These are phyloP conservation scores for Chelidonichthys spinosus DNA, from an alignment of 2,797 vertebrate species.

Conservation along the genomic window DNA sequence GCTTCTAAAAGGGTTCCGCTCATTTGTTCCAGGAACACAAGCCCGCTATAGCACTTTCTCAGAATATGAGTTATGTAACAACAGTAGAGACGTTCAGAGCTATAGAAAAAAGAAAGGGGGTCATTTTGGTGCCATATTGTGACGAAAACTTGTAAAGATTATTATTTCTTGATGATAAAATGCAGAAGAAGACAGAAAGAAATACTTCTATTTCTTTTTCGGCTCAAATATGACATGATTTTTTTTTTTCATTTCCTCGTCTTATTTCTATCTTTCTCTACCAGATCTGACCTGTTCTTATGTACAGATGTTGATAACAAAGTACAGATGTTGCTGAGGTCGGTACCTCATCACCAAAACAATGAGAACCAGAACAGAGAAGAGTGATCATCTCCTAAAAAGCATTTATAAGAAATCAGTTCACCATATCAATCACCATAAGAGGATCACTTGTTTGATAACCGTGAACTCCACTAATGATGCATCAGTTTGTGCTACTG, in stretches of 20 bases:
- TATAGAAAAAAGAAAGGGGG: neutral
- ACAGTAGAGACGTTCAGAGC: neutral
- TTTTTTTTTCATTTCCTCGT: neutral
- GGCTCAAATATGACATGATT: neutral
- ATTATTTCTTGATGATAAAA: neutral
- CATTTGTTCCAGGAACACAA: conserved; percentile 41
- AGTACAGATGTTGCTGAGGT: neutral
- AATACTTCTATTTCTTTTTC: neutral
- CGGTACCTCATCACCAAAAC: neutral
- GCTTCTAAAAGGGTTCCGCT: conserved; percentile 48
- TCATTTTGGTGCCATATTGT: neutral
- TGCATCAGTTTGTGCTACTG: too few relatives aligned
- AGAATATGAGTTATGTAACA: conserved; percentile 27
- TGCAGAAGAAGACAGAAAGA: neutral
- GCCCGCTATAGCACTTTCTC: conserved; percentile 21
- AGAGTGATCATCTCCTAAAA: neutral
- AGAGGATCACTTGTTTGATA: neutral
- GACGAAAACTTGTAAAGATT: neutral
- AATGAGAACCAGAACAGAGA: neutral
- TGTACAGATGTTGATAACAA: neutral
- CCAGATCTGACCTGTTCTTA: neutral
- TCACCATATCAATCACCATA: neutral
- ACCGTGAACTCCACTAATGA: too few relatives aligned
- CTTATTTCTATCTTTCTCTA: neutral
- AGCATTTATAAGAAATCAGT: too few relatives aligned